Evolutionary conservation across 2,797 vertebrate genomes (phyloP), one percentile per base, ranked within the genome.

Genomic region (Pantherophis vulpinus): DNA sequence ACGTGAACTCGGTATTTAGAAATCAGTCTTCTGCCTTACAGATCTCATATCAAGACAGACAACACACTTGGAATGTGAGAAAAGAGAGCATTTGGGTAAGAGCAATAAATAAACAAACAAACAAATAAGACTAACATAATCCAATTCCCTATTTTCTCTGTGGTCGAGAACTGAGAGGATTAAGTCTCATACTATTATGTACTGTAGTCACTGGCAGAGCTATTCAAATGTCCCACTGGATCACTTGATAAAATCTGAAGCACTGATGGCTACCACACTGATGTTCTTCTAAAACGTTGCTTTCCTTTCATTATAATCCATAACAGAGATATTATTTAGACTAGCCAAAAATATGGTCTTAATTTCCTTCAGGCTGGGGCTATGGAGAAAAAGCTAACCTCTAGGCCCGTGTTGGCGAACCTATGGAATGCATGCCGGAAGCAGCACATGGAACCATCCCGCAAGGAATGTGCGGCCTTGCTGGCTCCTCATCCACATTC

Each of bases 61-160:
- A 61, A 92, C 59, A 47, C 54, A 58, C 87, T 83, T 87, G 55
- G 59, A 94, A 94, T 37, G 32, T 93, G 83, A 87, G 29, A 89
- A 93, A 66, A 95, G 1, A 89, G 90, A 91, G 29, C 42, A 60
- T 88, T 95, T 96, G 86, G n/a, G 55, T 54, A 79, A 10, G 20
- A 47, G 47, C n/a, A 66, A 37, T 10, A 54, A 87, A 32, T 5
- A 54, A 87, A 32, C 0, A 56, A 2, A 91, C 47, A 54, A 54
- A 54, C 7, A 32, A 70, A 70, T 5, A 83, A 86, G 47, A 47
- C 16, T 47, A 86, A 74, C 4, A 20, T 14, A 87, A 54, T n/a
- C 42, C 4, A 56, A 32, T 42, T 42, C 13, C 61, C 55, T 13
- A 51, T 27, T 55, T 88, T 51, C 5, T 88, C 42, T 91, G 5